phyloP scores from a whole-genome alignment of 2,113 vertebrate species.

The Limanda limanda region DNA sequence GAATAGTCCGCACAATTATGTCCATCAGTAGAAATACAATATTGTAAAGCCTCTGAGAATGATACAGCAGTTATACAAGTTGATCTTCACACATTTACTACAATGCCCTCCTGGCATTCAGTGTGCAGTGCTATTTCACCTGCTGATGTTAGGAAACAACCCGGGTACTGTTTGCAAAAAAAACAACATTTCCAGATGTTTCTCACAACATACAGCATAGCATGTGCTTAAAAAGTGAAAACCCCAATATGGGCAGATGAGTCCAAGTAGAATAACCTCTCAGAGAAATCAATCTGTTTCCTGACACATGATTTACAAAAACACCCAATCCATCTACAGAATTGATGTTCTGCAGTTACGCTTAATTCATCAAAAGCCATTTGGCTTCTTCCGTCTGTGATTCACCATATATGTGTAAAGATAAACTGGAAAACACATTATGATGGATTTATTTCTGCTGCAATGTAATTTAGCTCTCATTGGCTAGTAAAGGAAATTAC shows the following conservation, averaged over 20 bases:
- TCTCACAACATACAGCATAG: neutral
- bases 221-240: neutral
- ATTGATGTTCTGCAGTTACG: neutral
- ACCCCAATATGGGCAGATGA: neutral
- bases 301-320: neutral
- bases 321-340: conserved; percentile 5
- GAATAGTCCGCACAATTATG: neutral
- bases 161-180: no score
- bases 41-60: neutral
- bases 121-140: neutral
- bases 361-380: neutral
- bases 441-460: neutral
- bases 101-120: neutral
- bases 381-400: neutral
- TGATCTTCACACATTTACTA: neutral
- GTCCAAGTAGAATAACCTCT: neutral
- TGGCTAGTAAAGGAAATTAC: neutral
- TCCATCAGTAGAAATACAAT: neutral
- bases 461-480: neutral
- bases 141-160: neutral
- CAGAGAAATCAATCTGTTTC: neutral
- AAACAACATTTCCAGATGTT: neutral
- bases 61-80: neutral
- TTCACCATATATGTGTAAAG: neutral
- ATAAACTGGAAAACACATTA: neutral